These are phyloP conservation scores for Tromatobia lineatoria DNA, from an alignment of 2,888 invertebrate genomes.

Conservation along the genomic window DNA sequence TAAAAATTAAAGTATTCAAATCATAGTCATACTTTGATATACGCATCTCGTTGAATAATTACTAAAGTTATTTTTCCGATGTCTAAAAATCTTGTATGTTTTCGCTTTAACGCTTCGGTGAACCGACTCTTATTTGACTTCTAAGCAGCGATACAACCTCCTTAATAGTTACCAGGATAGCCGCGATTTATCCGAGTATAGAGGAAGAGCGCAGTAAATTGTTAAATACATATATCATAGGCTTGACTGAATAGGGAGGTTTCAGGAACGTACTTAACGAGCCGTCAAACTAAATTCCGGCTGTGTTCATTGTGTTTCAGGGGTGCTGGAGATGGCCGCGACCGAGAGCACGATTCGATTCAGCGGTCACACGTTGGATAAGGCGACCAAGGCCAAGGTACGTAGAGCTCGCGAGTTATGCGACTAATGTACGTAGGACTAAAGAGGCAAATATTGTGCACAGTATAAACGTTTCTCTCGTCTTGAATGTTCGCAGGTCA, in stretches of 20 bases:
- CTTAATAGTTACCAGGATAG: no score
- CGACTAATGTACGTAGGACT: constrained; percentile 3
- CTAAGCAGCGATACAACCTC: no score
- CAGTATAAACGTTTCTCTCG: constrained; percentile 13
- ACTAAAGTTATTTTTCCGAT: no score
- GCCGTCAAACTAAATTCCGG: constrained; percentile 33
- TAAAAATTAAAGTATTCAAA: no score
- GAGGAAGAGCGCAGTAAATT: constrained; percentile 1
- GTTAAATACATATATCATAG: constrained; percentile 14
- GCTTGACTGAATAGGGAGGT: constrained; percentile 35
- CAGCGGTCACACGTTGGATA: constrained; percentile 98
- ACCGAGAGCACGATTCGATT: constrained; percentile 95
- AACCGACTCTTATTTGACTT: no score
- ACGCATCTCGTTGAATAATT: no score
- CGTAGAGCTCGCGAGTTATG: constrained; percentile 37
- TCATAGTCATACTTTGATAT: no score
- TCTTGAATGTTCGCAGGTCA: constrained; percentile 86
- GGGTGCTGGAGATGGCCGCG: constrained; percentile 94
- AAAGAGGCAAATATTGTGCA: background rate
- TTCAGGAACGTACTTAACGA: constrained; percentile 49
- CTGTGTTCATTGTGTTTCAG: constrained; percentile 85
- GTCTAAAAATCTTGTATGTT: no score
- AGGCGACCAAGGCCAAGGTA: constrained; percentile 98
- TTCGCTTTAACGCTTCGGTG: no score
- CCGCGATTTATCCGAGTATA: background rate